Percentiles rank a stretch among this genome's conserved stretches.
Conservation (phyloP, 2,797 vertebrate genomes). For the Aythya fuligula region DNA sequence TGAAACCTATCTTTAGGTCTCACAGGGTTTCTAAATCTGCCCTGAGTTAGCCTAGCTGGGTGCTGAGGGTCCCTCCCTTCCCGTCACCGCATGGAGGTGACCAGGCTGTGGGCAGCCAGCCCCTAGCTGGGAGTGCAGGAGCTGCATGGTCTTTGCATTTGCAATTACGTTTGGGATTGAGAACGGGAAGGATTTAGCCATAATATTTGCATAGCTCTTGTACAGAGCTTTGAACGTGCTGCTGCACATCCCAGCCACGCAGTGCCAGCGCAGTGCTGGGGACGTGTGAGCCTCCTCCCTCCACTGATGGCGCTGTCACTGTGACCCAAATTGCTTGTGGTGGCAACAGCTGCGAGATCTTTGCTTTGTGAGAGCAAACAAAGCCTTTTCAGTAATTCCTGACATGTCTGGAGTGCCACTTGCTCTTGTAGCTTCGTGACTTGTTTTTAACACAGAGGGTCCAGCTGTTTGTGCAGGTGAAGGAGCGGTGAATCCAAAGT, state of each 20-base stretch:
- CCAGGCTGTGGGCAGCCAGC: neutral
- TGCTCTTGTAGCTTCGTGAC: neutral
- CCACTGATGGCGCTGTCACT: neutral
- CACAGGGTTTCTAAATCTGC: neutral
- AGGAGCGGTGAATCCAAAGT: slow-evolving; percentile 38
- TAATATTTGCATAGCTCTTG: slow-evolving; percentile 32
- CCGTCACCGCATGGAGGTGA: rapidly evolving
- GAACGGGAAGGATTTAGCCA: neutral
- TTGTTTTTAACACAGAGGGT: neutral
- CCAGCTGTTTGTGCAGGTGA: slow-evolving; percentile 42
- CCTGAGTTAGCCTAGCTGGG: neutral
- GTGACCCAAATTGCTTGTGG: neutral
- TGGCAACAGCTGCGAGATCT: neutral
- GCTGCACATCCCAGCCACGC: rapidly evolving
- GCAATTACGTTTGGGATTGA: slow-evolving; percentile 9
- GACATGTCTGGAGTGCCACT: rapidly evolving
- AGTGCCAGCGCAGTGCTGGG: neutral
- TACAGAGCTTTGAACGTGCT: neutral
- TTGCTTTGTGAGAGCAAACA: neutral
- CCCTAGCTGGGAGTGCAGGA: neutral
- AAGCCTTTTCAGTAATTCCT: neutral
- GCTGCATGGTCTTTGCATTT: neutral
- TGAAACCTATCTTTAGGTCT: neutral
- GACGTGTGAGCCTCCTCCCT: neutral
- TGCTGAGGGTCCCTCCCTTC: neutral